Evolutionary conservation across 1,140 invertebrate species (phyloP), one percentile per base, ranked within the genome.

Genomic region (Melipona quadrifasciata): DNA sequence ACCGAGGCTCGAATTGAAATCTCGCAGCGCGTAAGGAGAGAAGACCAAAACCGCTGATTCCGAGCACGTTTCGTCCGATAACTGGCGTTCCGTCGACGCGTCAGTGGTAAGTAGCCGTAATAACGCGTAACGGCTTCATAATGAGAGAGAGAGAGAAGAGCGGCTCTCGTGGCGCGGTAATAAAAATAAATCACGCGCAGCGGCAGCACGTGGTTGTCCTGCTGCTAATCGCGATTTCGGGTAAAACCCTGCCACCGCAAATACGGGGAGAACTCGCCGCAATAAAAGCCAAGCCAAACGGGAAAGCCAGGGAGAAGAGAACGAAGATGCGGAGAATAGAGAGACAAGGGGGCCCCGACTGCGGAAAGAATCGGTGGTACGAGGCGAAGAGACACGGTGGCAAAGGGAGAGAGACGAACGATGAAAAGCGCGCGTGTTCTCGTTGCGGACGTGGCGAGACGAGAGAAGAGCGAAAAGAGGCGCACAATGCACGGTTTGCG

Each of bases 161-260:
- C 17, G 2, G 24, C 1, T 24, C 51, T 24, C 17, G 53, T 24
- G 21, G 58, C 74, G 10, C 51, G 61, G 70, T 80, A 87, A 89
- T 89, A 89, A 89, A 89, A 89, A 84, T 89, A 89, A 89, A 89
- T 89, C 87, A 89, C 72, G 11, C 16, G 57, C 17, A 39, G 75
- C n/a, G 61, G 51, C 39, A 39, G 39, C 81, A 61, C 70, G 87
- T 86, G 88, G 84, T 89, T 86, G 65, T 80, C 72, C 53, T 27
- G 68, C 61, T 67, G 75, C 77, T 89, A 89, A 90, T 90, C 85
- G 79, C 75, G 85, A 90, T 86, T 90, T 89, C 58, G 85, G 87
- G 88, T n/a, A 89, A 87, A 89, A 39, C 78, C 74, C 79, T 21
- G 34, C 21, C 34, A 55, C 82, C 80, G 85, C 87, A 89, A 89